Base-by-base conservation (phyloP, 2,888 invertebrate genomes). In the Amiota minor region DNA sequence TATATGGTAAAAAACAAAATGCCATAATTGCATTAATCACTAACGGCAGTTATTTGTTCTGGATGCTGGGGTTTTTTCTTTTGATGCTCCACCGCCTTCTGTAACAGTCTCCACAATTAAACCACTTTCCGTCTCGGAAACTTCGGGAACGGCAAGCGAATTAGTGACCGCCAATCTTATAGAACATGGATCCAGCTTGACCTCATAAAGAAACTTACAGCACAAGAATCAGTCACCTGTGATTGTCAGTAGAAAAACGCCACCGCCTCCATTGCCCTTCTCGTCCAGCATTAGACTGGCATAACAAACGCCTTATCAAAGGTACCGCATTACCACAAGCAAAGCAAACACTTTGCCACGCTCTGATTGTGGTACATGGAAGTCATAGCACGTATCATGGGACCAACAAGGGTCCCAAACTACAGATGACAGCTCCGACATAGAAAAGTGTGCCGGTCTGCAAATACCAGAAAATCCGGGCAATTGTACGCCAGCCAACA, bases 241-340 rank as follows among this genome's bases (percentile, higher is more conserved):
- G 95, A 95, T 92, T 0, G 96, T 96, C 18, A 96, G 90, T 86
- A 93, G 93, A 87, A 93, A 95, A 79, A 96, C 93, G 0, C 93
- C 91, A 75, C 80, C 81, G 0, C 92, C 92, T 14, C 93, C 91
- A 76, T 83, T 85, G 1, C 92, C 92, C 9, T 93, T 92, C 4
- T 89, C 91, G 68, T 92, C 86, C 18, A 95, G 90, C 0, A 95
- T 94, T 95, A 96, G 35, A 88, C 90, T 87, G 16, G 93, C 92
- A 86, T 95, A 96, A 56, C 94, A 89, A 1, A 93, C 91, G 0
- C 95, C 93, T 95, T 73, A 95, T 91, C 82, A 96, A 91, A 0
- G 94, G 95, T 55, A 95, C 93, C 0, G 95, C 94, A 85, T 95
- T 95, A 85, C 96, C 95, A 87, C 95, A 95, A 96, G 90, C 76